Evolutionary conservation across 2,888 invertebrate genomes (phyloP), one percentile per base, ranked within the genome.

Genomic region (Athalia cordata): DNA sequence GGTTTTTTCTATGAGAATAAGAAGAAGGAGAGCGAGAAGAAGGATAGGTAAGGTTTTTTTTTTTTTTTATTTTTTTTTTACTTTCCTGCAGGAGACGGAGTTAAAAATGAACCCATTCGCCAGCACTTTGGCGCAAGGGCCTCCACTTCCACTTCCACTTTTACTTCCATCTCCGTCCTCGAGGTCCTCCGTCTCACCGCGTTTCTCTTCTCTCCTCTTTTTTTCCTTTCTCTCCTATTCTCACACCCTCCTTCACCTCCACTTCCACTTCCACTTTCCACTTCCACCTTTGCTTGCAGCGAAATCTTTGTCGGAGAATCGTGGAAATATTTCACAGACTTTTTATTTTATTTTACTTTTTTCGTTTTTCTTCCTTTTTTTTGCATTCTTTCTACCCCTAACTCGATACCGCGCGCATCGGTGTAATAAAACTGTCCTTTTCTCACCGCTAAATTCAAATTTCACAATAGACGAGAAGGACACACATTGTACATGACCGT

Each of bases 61-160:
- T 29, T 29, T n/a, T n/a, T n/a, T n/a, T n/a, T n/a, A n/a, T 57
- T 43, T 70, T 29, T 50, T 45, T 65, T 43, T 29, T 68, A n/a
- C n/a, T n/a, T 29, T 50, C n/a, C 68, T 68, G 59, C 45, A 59
- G 13, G 45, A 57, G 72, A 72, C 55, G 66, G 81, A 79, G 84
- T 85, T 85, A 87, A 87, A 88, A 88, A 88, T 85, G 87, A 84
- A 84, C 83, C 85, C 84, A 85, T 87, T 86, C 87, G 83, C 84
- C 83, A 83, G 86, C 86, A 87, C 87, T 87, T 86, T 85, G 84
- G 85, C 83, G 83, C 81, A 84, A 85, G 85, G 83, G 83, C 72
- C 57, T 57, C 72, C 47, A 6, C 70, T 7, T 13, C 29, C 15
- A 65, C 43, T 8, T 43, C 8, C 65, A 43, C 43, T 7, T 43